Base-by-base conservation (phyloP, 1,140 invertebrate genomes). In the Euwallacea fornicatus region DNA sequence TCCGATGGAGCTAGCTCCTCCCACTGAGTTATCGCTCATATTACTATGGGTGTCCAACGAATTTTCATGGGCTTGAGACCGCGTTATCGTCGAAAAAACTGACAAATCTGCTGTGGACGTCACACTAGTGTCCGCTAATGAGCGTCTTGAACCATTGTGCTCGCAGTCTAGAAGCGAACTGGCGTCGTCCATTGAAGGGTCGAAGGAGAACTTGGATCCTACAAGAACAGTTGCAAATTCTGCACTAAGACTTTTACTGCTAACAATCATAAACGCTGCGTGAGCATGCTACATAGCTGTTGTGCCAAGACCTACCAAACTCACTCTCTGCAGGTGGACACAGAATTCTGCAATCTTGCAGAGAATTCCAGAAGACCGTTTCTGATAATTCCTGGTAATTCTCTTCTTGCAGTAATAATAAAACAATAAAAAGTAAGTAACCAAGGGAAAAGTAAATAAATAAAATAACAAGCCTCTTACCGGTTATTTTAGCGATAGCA, bases 51-150 rank as follows among this genome's bases (percentile, higher is more conserved):
- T 90, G 80, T 91, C 90, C 50, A 90, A 83, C 73, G 88, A 90
- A 81, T 91, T 91, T 77, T 90, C 89, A 54, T 88, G 85, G 7
- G 87, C 89, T 76, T 90, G 89, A 0, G 89, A 91, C 65, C 89
- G 84, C 2, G 89, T 90, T 7, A 86, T 83, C 70, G 89, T 90
- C 43, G 91, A 93, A 81, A 93, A 90, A 55, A 92, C 90, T 69
- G 90, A 92, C 16, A 93, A 82, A 80, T 93, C 91, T 2, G 91
- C 91, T 4, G 91, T 93, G 9, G 92, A 93, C 0, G 91, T 93
- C 15, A 92, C 89, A 64, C 90, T 92, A 2, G 92, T 94, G 74
- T 92, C 91, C 10, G 91, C 91, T 44, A 94, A 83, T 41, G 91
- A 93, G 16, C 90, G 86, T 65, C 90, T 83, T 6, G 91, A 93